Percentiles rank a stretch among this genome's conserved stretches.
Evolutionary conservation across 1,140 invertebrate genomes (phyloP).

Genomic region (Aricia agestis): DNA sequence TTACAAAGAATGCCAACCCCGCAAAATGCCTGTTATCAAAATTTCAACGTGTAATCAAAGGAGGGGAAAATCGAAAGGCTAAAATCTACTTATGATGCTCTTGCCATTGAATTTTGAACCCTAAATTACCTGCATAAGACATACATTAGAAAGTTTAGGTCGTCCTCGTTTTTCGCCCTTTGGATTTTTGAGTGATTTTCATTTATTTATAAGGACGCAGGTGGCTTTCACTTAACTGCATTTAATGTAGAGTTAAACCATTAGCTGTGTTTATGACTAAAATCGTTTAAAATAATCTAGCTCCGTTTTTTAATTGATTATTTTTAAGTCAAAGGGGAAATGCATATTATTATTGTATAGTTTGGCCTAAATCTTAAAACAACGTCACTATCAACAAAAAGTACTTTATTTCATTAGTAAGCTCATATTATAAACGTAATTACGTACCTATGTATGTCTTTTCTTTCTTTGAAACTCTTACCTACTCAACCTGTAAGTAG

Average conservation of each 20-base stretch:
- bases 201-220: conserved; percentile 17
- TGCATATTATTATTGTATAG: too few species aligned
- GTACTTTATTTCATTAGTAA: too few species aligned
- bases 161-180: conserved; percentile 11
- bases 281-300: too few species aligned
- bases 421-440: too few species aligned
- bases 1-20: conserved; percentile 24
- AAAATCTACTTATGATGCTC: conserved; percentile 17
- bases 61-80: conserved; percentile 39
- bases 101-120: conserved; percentile 7
- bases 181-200: conserved; percentile 20
- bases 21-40: conserved; percentile 32
- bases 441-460: too few species aligned
- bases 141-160: not conserved
- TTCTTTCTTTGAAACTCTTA: too few species aligned
- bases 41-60: conserved; percentile 33
- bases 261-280: not conserved
- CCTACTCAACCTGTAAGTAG: too few species aligned
- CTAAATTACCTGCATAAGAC: not conserved
- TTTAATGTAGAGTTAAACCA: not conserved
- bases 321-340: too few species aligned
- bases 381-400: too few species aligned
- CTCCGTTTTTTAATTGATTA: too few species aligned
- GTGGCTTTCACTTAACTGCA: conserved; percentile 1
- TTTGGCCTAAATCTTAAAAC: too few species aligned